A percentile compares a stretch with the other conserved stretches of the same genome.
Conservation (phyloP, 2,797 vertebrate genomes). For the Graptemys geographica region DNA sequence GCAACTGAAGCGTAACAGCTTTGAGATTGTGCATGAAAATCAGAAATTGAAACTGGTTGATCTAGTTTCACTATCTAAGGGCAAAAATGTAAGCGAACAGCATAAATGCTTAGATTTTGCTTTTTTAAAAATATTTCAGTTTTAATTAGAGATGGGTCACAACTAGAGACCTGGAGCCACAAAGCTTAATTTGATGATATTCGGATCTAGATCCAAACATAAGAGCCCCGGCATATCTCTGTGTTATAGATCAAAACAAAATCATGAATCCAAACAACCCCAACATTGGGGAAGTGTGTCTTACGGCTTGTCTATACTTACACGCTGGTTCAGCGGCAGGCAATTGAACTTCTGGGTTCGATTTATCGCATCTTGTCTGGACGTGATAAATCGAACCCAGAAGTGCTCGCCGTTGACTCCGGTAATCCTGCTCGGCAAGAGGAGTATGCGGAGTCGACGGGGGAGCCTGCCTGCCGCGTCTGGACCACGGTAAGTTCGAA, state of each 20-base stretch:
- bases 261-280: neutral
- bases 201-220: neutral
- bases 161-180: neutral
- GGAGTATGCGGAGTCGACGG: too few species aligned
- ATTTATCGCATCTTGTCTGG: too few species aligned
- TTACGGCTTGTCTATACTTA: neutral
- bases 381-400: too few species aligned
- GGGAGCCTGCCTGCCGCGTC: too few species aligned
- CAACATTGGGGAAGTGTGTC: neutral
- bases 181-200: neutral
- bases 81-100: neutral
- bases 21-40: neutral
- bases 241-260: neutral
- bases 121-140: neutral
- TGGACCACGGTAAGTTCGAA: too few species aligned
- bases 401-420: too few species aligned
- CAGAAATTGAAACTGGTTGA: neutral
- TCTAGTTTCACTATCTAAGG: neutral
- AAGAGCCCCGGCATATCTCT: neutral
- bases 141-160: neutral
- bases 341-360: too few species aligned
- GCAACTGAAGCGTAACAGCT: neutral
- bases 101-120: neutral
- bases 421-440: too few species aligned
- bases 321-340: too few species aligned